Evolutionary conservation across 2,113 vertebrate genomes (phyloP), one percentile per base, ranked within the genome.

Genomic region (Perca schrenkii): DNA sequence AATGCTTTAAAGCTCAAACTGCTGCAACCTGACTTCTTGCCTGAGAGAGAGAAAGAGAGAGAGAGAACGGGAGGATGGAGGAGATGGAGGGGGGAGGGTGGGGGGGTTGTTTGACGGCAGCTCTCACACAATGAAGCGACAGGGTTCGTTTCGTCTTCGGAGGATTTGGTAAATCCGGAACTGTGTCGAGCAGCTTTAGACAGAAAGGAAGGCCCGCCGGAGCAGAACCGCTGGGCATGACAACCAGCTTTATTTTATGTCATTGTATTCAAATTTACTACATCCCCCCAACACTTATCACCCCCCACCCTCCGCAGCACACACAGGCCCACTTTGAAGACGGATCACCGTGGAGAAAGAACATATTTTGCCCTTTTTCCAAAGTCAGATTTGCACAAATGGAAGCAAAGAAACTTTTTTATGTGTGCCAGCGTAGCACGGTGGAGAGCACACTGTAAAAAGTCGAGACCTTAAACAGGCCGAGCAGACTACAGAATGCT

Each of bases 81-180:
- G 46, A 34, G 31, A 58, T 5, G 63, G 28, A 8, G 63, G n/a
- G 58, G 8, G 28, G 43, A 31, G 49, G 6, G 28, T n/a, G 17
- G n/a, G 74, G 21, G 60, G 71, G 82, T 56, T 14, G 76, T 76
- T 79, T 77, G 73, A 69, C 36, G 75, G 85, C 72, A 61, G 78
- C 56, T 70, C 84, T 81, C 89, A 85, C 91, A 91, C 89, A 92
- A 91, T 91, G 88, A 89, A 93, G 86, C 86, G 86, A 87, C 88
- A 88, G 88, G 87, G 80, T 89, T 91, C 76, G 85, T 93, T 89
- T 90, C 83, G 81, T 92, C 91, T 88, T 88, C 70, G 49, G 83
- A 91, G 93, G 91, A 91, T 92, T 91, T 91, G 87, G 79, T 86
- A 92, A 92, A 94, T 93, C 91, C 91, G 91, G 75, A 94, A 93